A percentile compares a stretch with the other conserved stretches of the same genome.
Evolutionary conservation across 2,888 invertebrate genomes (phyloP).

Genomic region (Drosophila pseudotalamancana): DNA sequence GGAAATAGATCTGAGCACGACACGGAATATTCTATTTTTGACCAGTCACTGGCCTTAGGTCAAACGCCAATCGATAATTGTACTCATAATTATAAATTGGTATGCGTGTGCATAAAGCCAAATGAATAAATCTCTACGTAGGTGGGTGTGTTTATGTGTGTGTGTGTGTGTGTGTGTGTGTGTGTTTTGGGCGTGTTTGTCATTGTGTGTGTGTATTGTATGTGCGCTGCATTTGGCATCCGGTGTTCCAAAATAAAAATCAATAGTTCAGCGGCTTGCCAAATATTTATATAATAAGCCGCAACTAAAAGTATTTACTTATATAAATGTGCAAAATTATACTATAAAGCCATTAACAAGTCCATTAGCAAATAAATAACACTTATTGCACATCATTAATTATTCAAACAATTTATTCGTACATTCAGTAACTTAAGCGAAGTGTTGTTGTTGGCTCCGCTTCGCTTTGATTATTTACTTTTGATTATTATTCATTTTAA

Average conservation of each 20-base stretch:
- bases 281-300: constrained; percentile 27
- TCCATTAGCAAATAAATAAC: neutral
- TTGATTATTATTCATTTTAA: constrained; percentile 3
- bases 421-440: constrained; percentile 15
- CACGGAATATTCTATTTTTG: constrained; percentile 50
- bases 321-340: neutral
- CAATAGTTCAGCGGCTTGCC: constrained; percentile 44
- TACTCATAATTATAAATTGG: constrained; percentile 27
- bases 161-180: constrained; percentile 10
- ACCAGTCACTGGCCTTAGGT: constrained; percentile 16
- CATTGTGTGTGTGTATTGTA: constrained; percentile 18
- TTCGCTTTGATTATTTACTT: neutral
- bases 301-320: neutral
- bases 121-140: constrained; percentile 28
- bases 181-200: neutral
- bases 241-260: constrained; percentile 53
- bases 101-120: constrained; percentile 64
- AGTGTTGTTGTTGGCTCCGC: neutral
- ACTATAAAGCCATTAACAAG: neutral
- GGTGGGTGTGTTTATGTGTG: neutral
- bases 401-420: constrained; percentile 19
- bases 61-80: constrained; percentile 58
- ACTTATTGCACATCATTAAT: constrained; percentile 1
- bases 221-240: constrained; percentile 45
- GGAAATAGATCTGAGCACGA: constrained; percentile 53